A percentile compares a stretch with the other conserved stretches of the same genome.
These are phyloP conservation scores for Euschistus heros DNA, from an alignment of 1,140 invertebrate genomes.

Conservation along the genomic window DNA sequence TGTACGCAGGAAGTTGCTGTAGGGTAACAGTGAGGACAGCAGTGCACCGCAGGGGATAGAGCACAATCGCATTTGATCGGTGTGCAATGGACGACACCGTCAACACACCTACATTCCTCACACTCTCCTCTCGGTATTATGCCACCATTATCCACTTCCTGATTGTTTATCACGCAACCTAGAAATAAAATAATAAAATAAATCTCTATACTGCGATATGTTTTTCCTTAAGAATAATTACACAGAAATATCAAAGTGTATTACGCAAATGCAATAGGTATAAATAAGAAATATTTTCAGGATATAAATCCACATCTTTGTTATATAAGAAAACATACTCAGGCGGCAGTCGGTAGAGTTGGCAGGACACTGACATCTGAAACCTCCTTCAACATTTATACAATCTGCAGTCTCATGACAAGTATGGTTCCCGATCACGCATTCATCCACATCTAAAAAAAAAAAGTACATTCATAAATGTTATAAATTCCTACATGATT, in stretches of 20 bases:
- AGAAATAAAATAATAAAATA: slow-evolving; percentile 21
- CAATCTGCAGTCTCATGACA: slow-evolving; percentile 66
- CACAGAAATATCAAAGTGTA: too few relatives aligned
- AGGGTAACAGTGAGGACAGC: slow-evolving; percentile 68
- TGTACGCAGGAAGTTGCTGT: slow-evolving; percentile 54
- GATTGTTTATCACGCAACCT: slow-evolving; percentile 51
- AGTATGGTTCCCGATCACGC: slow-evolving; percentile 59
- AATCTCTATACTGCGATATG: too few relatives aligned
- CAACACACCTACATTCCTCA: slow-evolving; percentile 46
- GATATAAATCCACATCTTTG: too few relatives aligned
- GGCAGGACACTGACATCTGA: slow-evolving; percentile 57
- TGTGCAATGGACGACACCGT: slow-evolving; percentile 52
- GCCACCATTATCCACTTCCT: slow-evolving; percentile 45
- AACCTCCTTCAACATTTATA: slow-evolving; percentile 70
- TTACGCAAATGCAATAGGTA: too few relatives aligned
- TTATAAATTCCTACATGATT: too few relatives aligned
- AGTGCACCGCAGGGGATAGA: slow-evolving; percentile 32
- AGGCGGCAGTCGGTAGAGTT: slow-evolving; percentile 40
- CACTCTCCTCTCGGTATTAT: slow-evolving; percentile 44
- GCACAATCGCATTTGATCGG: slow-evolving; percentile 49
- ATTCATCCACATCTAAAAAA: slow-evolving; percentile 75
- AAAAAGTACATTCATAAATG: slow-evolving; percentile 15
- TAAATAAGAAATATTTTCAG: too few relatives aligned
- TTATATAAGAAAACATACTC: slow-evolving; percentile 36
- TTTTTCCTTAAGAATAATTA: too few relatives aligned